phyloP scores from a whole-genome alignment of 37 sponge, comb jelly and placozoan genomes.

The Diacarnus erythraeanus region DNA sequence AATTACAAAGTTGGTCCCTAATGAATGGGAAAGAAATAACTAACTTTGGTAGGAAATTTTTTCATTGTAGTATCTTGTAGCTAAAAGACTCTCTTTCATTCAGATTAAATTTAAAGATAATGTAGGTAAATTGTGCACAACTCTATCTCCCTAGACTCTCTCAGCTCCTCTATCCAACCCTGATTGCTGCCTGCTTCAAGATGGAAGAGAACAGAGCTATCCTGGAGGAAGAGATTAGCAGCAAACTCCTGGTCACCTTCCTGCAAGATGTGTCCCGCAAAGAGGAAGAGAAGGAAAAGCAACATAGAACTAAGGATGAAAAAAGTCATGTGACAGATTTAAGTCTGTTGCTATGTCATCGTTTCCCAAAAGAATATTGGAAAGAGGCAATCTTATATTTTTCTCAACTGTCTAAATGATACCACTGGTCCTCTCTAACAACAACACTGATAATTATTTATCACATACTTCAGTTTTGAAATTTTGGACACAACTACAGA shows the following conservation, averaged over 20 bases:
- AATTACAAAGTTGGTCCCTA: too few relatives aligned
- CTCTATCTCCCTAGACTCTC: conserved; percentile 41
- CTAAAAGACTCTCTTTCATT: too few relatives aligned
- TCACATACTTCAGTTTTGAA: background rate
- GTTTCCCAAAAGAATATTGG: conserved; percentile 69
- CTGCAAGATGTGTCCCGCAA: background rate
- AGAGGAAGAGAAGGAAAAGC: background rate
- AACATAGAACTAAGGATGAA: background rate
- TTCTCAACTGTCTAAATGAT: background rate
- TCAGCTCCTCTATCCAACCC: conserved; percentile 78
- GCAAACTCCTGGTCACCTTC: conserved; percentile 63
- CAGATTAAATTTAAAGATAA: too few relatives aligned
- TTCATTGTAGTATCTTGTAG: too few relatives aligned
- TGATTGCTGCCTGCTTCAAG: conserved; percentile 75
- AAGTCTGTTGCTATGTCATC: conserved; percentile 16
- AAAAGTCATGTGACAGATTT: background rate
- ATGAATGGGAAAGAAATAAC: too few relatives aligned
- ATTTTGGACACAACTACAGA: background rate
- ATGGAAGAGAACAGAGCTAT: conserved; percentile 63
- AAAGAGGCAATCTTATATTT: conserved; percentile 34
- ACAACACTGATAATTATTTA: background rate
- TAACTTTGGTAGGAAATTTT: too few relatives aligned
- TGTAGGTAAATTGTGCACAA: too few relatives aligned
- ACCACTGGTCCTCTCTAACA: background rate
- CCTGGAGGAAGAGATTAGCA: conserved; percentile 76